These are phyloP conservation scores for Pogonomyrmex californicus DNA, from an alignment of 1,140 invertebrate genomes.

Conservation along the genomic window DNA sequence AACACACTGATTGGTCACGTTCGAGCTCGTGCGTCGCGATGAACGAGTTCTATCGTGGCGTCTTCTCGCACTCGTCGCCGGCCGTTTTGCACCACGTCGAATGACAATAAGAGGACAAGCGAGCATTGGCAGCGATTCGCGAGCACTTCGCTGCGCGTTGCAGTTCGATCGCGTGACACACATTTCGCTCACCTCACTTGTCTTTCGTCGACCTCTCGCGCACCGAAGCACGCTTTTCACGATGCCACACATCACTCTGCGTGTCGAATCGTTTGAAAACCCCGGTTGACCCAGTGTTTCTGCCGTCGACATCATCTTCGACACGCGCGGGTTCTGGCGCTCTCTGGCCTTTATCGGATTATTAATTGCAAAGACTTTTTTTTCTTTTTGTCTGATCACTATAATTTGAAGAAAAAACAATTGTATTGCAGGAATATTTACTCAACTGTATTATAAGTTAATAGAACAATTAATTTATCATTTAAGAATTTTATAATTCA, in stretches of 20 bases:
- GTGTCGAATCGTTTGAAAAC: conserved; percentile 77
- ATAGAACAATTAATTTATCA: background rate
- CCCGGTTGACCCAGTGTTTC: conserved; percentile 69
- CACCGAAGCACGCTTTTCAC: conserved; percentile 49
- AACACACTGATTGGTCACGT: conserved; percentile 68
- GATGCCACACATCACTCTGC: conserved; percentile 41
- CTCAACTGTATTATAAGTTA: background rate
- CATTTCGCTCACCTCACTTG: conserved; percentile 76
- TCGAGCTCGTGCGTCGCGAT: conserved; percentile 47
- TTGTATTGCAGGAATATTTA: background rate
- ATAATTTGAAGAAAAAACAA: background rate
- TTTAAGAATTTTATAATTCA: background rate
- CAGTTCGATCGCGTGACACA: conserved; percentile 76
- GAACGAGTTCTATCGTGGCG: conserved; percentile 47
- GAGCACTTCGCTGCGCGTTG: conserved; percentile 49
- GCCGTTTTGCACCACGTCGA: conserved; percentile 65
- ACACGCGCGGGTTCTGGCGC: background rate
- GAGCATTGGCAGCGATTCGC: conserved; percentile 28
- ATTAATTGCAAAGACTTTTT: background rate
- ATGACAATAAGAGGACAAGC: conserved; percentile 72
- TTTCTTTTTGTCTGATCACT: background rate
- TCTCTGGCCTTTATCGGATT: background rate
- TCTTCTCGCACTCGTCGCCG: conserved; percentile 54
- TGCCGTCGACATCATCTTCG: background rate
- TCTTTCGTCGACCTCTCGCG: conserved; percentile 62